A percentile compares a stretch with the other conserved stretches of the same genome.
phyloP scores from a whole-genome alignment of 2,113 vertebrate species.

The Colossoma macropomum region DNA sequence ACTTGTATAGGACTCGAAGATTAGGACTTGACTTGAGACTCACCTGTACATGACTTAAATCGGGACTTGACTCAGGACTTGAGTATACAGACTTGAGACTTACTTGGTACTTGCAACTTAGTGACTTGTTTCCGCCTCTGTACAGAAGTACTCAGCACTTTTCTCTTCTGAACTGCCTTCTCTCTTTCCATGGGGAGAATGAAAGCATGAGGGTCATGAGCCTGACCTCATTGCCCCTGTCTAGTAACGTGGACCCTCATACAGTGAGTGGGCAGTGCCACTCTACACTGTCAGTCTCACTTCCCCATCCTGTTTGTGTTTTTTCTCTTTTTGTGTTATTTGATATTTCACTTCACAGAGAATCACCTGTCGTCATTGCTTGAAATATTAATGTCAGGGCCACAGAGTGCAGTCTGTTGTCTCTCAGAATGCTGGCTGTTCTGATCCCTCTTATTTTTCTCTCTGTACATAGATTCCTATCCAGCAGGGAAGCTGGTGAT shows the following conservation, averaged over 20 bases:
- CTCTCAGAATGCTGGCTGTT: slow-evolving; percentile 6
- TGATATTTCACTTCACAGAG: slow-evolving; percentile 33
- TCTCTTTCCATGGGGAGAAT: not conserved
- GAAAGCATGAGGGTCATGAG: slow-evolving; percentile 1
- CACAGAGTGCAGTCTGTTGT: not conserved
- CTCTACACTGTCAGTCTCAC: not conserved
- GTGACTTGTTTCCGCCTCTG: too few relatives aligned
- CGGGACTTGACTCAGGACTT: too few relatives aligned
- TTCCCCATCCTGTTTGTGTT: not conserved
- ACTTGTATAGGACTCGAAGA: too few relatives aligned
- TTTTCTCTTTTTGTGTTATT: not conserved
- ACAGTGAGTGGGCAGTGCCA: not conserved
- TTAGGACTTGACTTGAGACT: too few relatives aligned
- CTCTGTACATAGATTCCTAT: not conserved
- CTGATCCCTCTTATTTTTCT: not conserved
- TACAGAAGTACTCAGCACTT: too few relatives aligned
- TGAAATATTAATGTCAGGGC: slow-evolving; percentile 31
- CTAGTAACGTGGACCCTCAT: not conserved
- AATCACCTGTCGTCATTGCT: slow-evolving; percentile 34
- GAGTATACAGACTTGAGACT: too few relatives aligned
- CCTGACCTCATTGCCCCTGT: not conserved
- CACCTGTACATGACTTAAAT: too few relatives aligned
- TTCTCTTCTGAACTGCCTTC: not conserved
- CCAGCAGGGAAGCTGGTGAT: not conserved
- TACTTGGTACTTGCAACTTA: too few relatives aligned